These are phyloP conservation scores for Andrena camellia DNA, from an alignment of 2,888 invertebrate species.

Conservation along the genomic window DNA sequence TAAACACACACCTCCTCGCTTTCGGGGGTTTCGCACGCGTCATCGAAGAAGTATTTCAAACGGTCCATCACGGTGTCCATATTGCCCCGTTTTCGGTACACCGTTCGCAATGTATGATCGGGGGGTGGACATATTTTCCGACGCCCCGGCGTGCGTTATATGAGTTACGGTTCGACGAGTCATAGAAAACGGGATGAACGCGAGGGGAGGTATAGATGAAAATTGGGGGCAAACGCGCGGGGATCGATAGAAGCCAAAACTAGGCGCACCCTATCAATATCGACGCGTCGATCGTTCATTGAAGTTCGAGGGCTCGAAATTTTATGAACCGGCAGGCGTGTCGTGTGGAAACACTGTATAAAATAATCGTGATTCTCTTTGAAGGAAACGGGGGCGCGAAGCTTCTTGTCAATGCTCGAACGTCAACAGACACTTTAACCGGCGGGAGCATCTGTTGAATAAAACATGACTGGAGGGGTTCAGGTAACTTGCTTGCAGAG, in stretches of 20 bases:
- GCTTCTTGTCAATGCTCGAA: slow-evolving; percentile 9
- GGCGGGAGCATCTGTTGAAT: slow-evolving; percentile 14
- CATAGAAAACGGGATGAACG: not conserved
- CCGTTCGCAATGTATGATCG: not conserved
- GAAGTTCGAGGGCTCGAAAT: not conserved
- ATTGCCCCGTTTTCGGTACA: not conserved
- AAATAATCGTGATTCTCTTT: not conserved
- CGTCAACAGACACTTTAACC: slow-evolving; percentile 20
- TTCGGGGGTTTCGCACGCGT: not conserved
- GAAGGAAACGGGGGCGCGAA: not conserved
- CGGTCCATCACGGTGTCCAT: not conserved
- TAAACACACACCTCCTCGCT: not conserved
- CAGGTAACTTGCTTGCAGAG: not conserved
- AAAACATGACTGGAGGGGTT: slow-evolving; percentile 23
- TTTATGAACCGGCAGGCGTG: not conserved
- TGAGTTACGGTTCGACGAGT: not conserved
- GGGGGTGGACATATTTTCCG: not conserved
- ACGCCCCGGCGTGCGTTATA: not conserved
- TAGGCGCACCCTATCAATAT: slow-evolving; percentile 21
- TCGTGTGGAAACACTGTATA: not conserved
- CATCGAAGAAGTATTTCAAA: not conserved
- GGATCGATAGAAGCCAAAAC: not conserved
- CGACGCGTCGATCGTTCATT: slow-evolving; percentile 5
- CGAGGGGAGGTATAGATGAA: not conserved
- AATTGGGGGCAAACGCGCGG: not conserved